Conservation (phyloP, 64 coral and sea anemone species). For the Montipora capricornis region DNA sequence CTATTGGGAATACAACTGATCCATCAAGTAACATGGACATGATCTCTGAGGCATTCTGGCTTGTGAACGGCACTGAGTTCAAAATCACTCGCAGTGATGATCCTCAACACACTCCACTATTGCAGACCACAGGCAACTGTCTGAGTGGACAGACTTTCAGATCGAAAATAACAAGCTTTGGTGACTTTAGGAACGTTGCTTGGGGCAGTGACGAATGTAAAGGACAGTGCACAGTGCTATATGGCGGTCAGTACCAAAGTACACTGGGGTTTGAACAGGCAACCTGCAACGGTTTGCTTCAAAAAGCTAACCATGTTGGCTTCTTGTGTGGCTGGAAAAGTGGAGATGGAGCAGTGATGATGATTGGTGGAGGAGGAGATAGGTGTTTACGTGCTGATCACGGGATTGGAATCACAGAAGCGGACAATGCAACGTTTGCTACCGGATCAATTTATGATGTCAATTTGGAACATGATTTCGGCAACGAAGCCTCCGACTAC, state of each 20-base stretch:
- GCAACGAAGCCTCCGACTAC: background rate
- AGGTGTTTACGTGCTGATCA: constrained; percentile 23
- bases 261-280: background rate
- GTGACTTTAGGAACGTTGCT: background rate
- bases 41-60: constrained; percentile 16
- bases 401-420: constrained; percentile 34
- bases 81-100: constrained; percentile 62
- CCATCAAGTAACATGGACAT: constrained; percentile 46
- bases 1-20: background rate
- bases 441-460: too few relatives aligned
- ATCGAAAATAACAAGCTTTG: constrained; percentile 33
- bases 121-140: constrained; percentile 21
- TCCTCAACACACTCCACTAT: background rate
- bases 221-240: constrained; percentile 12
- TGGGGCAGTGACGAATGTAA: constrained; percentile 47
- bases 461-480: background rate
- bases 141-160: constrained; percentile 27
- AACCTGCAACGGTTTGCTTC: background rate
- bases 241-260: constrained; percentile 15
- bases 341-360: constrained; percentile 27
- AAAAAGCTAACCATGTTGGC: constrained; percentile 9
- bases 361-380: constrained; percentile 37
- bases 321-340: constrained; percentile 9
- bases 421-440: background rate
- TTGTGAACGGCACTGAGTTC: constrained; percentile 43